Percentiles rank a stretch among this genome's conserved stretches.
Evolutionary conservation across 2,797 vertebrate genomes (phyloP).

Genomic region (Enteromius viviparus): DNA sequence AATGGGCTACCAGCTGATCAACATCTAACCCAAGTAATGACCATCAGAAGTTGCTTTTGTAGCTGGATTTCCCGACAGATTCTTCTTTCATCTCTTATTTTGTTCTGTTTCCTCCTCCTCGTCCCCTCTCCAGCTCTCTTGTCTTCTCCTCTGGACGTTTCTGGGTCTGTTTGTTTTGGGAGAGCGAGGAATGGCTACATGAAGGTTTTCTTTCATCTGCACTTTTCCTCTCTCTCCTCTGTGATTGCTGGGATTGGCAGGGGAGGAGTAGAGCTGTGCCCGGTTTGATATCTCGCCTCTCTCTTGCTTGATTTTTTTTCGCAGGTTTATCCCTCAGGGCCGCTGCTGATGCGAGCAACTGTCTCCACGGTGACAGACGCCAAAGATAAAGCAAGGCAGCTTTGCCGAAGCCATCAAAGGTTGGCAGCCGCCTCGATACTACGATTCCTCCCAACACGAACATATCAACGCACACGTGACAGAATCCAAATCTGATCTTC

Average conservation of each 20-base stretch:
- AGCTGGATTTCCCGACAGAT: neutral
- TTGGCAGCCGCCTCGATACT: constrained; percentile 58
- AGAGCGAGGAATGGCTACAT: constrained; percentile 36
- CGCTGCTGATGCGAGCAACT: constrained; percentile 75
- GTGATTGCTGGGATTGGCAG: constrained; percentile 62
- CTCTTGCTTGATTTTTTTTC: constrained; percentile 37
- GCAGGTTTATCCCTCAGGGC: constrained; percentile 69
- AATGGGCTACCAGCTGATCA: neutral
- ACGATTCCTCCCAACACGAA: constrained; percentile 1
- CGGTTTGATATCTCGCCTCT: constrained; percentile 54
- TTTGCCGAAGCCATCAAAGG: constrained; percentile 69
- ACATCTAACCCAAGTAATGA: neutral
- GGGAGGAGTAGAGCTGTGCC: constrained; percentile 55
- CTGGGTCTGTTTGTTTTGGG: constrained; percentile 39
- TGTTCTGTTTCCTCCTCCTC: neutral
- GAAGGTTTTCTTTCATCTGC: constrained; percentile 55
- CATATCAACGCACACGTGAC: constrained; percentile 36
- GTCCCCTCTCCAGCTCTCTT: constrained; percentile 8
- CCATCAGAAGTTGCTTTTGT: neutral
- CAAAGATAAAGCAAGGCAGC: constrained; percentile 71
- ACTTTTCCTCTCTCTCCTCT: constrained; percentile 37
- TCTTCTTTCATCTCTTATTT: neutral
- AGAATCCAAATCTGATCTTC: constrained; percentile 59
- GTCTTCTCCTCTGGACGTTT: constrained; percentile 33
- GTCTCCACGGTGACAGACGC: constrained; percentile 77